Base-by-base conservation (phyloP, 2,113 vertebrate species). In the Hiodon alosoides region DNA sequence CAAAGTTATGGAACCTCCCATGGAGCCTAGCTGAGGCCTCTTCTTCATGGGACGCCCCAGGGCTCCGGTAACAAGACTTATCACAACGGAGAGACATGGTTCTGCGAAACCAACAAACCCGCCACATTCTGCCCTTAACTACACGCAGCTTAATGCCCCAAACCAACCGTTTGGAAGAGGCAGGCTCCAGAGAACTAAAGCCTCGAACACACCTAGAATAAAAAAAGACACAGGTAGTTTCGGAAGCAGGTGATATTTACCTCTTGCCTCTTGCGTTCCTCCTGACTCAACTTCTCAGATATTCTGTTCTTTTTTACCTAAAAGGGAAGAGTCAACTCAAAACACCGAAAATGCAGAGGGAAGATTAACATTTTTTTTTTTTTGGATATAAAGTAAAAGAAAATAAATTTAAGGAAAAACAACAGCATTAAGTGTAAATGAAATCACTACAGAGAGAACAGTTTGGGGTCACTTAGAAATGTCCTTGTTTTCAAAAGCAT, bases 221-320 rank as follows among this genome's bases (percentile, higher is more conserved):
- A 67, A 67, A 31, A 1, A 31, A 31, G 31, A 31, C 31, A 31
- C 0, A 31, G 31, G 31, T 31, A 31, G 31, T 31, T 31, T 6
- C 59, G 7, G 67, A n/a, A 11, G 5, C 31, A 60, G 7, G n/a
- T 57, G 55, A 74, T 58, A 77, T 60, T 70, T 92, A 99, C 97
- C 95, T 99, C 96, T 85, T 99, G 97, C 65, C 92, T 92, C 81
- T 98, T 98, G 71, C 94, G 94, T 76, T 98, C 95, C 55, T 99
- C 96, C 80, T 93, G 93, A 84, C 85, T 93, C 76, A 97, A 79
- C 0, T 76, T 85, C 4, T 94, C 93, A 4, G 85, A 92, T 8
- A 94, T 76, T 6, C 94, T 94, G 59, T 92, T 97, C 87, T 91
- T 96, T 85, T 92, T 97, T 9, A 98, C 97, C 97, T 99, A 69